Evolutionary conservation across 2,797 vertebrate genomes (phyloP).

Genomic region (Clamator glandarius): DNA sequence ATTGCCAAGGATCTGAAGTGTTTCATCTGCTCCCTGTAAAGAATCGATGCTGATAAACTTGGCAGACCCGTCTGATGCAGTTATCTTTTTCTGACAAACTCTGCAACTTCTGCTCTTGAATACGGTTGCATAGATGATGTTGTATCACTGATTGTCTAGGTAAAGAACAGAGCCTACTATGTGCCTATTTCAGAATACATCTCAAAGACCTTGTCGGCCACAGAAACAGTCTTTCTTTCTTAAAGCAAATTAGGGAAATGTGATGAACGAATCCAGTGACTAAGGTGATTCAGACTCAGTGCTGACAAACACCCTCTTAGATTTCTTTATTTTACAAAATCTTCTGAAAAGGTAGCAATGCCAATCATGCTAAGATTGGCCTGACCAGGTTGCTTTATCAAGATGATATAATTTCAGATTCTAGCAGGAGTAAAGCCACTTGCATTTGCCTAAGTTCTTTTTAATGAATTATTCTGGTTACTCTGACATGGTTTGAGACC

Average conservation of each 20-base stretch:
- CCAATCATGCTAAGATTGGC: not conserved
- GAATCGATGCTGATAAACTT: not conserved
- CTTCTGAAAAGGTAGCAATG: not conserved
- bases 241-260: not conserved
- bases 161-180: not conserved
- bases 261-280: not conserved
- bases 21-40: not conserved
- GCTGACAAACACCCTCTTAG: not conserved
- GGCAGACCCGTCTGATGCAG: not conserved
- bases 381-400: not conserved
- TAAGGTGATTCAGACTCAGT: not conserved
- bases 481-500: not conserved
- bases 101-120: not conserved
- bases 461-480: not conserved
- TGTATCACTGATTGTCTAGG: not conserved
- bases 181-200: not conserved
- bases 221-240: constrained; percentile 1
- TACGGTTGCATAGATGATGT: not conserved
- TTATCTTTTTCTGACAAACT: not conserved
- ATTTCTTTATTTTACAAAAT: not conserved
- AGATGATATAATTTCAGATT: not conserved
- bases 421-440: not conserved
- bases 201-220: not conserved
- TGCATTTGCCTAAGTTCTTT: not conserved
- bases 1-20: not conserved